Percentiles rank a stretch among this genome's conserved stretches.
Conservation (phyloP, 2,113 vertebrate species). For the Polyodon spathula region DNA sequence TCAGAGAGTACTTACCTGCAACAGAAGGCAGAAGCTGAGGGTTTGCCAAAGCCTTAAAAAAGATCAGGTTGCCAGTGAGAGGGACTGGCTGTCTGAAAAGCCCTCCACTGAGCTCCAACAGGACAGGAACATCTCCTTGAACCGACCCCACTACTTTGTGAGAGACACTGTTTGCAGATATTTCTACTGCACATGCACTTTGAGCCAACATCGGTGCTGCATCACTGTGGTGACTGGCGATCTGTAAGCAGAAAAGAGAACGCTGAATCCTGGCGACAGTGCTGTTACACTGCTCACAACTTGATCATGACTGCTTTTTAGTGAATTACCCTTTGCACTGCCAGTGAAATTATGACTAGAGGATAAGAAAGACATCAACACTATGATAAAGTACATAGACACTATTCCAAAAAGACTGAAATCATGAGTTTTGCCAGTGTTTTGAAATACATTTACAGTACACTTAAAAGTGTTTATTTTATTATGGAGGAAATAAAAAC, state of each 20-base stretch:
- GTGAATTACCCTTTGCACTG: too few species aligned
- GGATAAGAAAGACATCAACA: too few species aligned
- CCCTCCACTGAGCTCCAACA: slow-evolving; percentile 60
- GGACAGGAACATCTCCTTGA: slow-evolving; percentile 63
- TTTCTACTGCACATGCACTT: slow-evolving; percentile 39
- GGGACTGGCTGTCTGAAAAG: slow-evolving; percentile 68
- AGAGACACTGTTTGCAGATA: slow-evolving; percentile 35
- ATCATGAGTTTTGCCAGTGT: too few species aligned
- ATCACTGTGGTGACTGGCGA: slow-evolving; percentile 35
- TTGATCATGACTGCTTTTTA: not conserved
- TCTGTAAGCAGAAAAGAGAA: slow-evolving; percentile 26
- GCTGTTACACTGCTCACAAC: not conserved
- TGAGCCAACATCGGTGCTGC: not conserved
- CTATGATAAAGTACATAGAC: too few species aligned
- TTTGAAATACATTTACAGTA: too few species aligned
- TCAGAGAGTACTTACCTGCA: slow-evolving; percentile 69
- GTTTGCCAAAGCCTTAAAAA: slow-evolving; percentile 59
- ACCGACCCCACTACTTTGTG: slow-evolving; percentile 55
- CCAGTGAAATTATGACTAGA: too few species aligned
- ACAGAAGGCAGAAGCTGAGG: slow-evolving; percentile 51
- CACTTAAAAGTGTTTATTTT: too few species aligned
- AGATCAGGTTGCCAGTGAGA: slow-evolving; percentile 60
- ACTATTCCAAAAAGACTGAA: too few species aligned
- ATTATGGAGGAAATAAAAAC: too few species aligned
- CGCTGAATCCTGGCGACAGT: not conserved